Evolutionary conservation across 1,140 invertebrate species (phyloP).

Genomic region (Limonius californicus): DNA sequence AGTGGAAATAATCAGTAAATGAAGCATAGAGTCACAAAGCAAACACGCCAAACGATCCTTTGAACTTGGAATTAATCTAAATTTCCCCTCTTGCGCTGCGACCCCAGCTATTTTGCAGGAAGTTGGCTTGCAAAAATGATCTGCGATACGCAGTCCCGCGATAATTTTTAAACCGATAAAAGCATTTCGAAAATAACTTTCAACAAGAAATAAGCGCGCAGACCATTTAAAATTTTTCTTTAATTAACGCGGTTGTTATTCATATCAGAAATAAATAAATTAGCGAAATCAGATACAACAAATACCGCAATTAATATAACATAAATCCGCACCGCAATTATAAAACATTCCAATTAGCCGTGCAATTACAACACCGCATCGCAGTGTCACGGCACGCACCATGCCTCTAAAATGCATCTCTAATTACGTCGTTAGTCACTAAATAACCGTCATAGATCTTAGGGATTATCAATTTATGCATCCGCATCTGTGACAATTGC

Average conservation of each 20-base stretch:
- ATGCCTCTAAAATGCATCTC: not conserved
- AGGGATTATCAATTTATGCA: slow-evolving; percentile 16
- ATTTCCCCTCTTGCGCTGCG: slow-evolving; percentile 33
- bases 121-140: slow-evolving; percentile 5
- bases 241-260: too few relatives aligned
- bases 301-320: too few relatives aligned
- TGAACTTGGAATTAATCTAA: slow-evolving; percentile 41
- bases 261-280: too few relatives aligned
- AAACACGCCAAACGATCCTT: slow-evolving; percentile 36
- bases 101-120: slow-evolving; percentile 30
- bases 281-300: too few relatives aligned
- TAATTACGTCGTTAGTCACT: not conserved
- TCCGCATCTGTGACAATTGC: slow-evolving; percentile 16
- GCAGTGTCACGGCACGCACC: too few relatives aligned
- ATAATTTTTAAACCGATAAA: not conserved
- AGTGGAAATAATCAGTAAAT: slow-evolving; percentile 42
- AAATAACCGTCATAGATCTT: slow-evolving; percentile 16
- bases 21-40: slow-evolving; percentile 38
- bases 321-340: too few relatives aligned
- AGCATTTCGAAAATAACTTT: too few relatives aligned
- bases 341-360: too few relatives aligned
- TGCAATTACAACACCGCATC: too few relatives aligned
- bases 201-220: too few relatives aligned
- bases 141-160: not conserved
- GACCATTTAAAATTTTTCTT: too few relatives aligned